phyloP scores from a whole-genome alignment of 2,888 invertebrate genomes.

The Lithosia quadra region DNA sequence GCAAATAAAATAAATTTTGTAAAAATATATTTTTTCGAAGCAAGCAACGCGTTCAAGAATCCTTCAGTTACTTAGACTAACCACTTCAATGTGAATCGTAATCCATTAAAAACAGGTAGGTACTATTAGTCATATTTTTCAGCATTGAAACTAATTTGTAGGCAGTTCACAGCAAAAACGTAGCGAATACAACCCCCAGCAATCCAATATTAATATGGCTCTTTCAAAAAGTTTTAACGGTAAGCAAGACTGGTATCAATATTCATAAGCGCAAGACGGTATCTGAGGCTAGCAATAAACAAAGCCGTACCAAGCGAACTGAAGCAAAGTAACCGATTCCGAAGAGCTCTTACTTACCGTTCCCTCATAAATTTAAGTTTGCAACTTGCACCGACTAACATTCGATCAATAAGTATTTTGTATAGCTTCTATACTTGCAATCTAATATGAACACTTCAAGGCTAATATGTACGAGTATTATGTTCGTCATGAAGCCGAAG shows the following conservation, averaged over 20 bases:
- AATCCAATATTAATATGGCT: slow-evolving; percentile 72
- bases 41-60: no score
- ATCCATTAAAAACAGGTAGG: slow-evolving; percentile 13
- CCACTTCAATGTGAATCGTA: background rate
- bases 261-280: slow-evolving; percentile 82
- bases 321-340: slow-evolving; percentile 75
- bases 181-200: slow-evolving; percentile 58
- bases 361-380: slow-evolving; percentile 85
- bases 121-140: slow-evolving; percentile 40
- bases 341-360: slow-evolving; percentile 75
- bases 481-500: slow-evolving; percentile 61
- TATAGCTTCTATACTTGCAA: slow-evolving; percentile 86
- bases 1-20: no score
- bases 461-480: slow-evolving; percentile 70
- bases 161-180: slow-evolving; percentile 52
- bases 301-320: slow-evolving; percentile 67
- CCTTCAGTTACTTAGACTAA: background rate
- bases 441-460: slow-evolving; percentile 82
- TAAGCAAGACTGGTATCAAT: slow-evolving; percentile 79
- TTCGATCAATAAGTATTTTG: slow-evolving; percentile 86
- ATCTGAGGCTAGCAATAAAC: slow-evolving; percentile 82
- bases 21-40: no score
- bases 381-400: slow-evolving; percentile 82
- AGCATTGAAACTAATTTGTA: slow-evolving; percentile 31
- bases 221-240: slow-evolving; percentile 76